Evolutionary conservation across 2,113 vertebrate species (phyloP).

Genomic region (Puntigrus tetrazona): DNA sequence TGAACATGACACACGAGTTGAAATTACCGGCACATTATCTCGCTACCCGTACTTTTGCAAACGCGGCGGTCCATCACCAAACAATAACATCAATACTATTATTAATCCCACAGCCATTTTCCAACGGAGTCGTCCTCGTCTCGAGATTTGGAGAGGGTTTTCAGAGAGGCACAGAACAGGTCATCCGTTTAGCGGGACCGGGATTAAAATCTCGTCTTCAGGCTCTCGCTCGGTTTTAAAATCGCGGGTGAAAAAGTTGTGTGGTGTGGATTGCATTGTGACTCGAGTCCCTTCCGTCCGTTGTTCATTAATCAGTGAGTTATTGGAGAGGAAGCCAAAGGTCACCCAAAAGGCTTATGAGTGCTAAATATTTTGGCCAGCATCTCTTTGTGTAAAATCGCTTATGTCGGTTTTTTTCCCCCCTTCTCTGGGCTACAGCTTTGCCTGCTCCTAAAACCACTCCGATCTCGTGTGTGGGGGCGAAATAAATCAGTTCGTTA

Average conservation of each 20-base stretch:
- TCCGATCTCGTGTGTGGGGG: not conserved
- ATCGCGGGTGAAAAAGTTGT: slow-evolving; percentile 74
- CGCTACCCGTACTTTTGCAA: not conserved
- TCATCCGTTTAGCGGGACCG: slow-evolving; percentile 25
- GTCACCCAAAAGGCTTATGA: slow-evolving; percentile 98
- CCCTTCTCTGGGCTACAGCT: slow-evolving; percentile 8
- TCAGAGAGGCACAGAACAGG: not conserved
- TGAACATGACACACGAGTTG: slow-evolving; percentile 54
- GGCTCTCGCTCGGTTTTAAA: slow-evolving; percentile 71
- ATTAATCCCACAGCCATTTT: not conserved
- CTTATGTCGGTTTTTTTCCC: slow-evolving; percentile 68
- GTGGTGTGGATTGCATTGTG: slow-evolving; percentile 76
- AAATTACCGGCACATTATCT: slow-evolving; percentile 45
- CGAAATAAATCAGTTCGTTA: not conserved
- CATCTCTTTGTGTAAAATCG: slow-evolving; percentile 84
- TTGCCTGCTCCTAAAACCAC: slow-evolving; percentile 15
- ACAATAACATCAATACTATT: not conserved
- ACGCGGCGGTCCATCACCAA: not conserved
- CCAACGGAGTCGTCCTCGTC: not conserved
- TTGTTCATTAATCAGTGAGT: slow-evolving; percentile 99
- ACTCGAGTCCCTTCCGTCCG: slow-evolving; percentile 85
- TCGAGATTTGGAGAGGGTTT: slow-evolving; percentile 1
- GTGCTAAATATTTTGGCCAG: slow-evolving; percentile 83
- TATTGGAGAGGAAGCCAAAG: slow-evolving; percentile 90
- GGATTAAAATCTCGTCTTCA: slow-evolving; percentile 64